Conservation (phyloP, 2,888 invertebrate species). For the Isoperla grammatica region DNA sequence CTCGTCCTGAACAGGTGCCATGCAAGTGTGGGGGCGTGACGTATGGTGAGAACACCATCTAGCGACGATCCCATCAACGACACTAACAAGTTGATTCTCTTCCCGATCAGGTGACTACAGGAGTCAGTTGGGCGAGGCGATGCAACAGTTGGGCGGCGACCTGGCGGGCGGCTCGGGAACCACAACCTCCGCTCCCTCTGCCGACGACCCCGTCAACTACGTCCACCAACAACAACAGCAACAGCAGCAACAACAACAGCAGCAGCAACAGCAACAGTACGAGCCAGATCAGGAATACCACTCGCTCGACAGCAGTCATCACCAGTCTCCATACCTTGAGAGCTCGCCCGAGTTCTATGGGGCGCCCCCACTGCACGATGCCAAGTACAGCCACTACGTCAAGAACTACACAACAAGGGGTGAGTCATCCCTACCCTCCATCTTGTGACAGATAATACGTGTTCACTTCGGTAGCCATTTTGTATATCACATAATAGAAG, state of each 20-base stretch:
- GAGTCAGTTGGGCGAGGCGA: slow-evolving; percentile 39
- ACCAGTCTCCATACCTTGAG: slow-evolving; percentile 55
- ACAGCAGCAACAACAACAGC: slow-evolving; percentile 36
- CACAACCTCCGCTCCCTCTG: slow-evolving; percentile 31
- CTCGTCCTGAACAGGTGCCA: too few species aligned
- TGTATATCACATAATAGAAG: too few species aligned
- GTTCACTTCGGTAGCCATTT: too few species aligned
- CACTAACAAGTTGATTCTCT: too few species aligned
- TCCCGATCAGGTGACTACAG: slow-evolving; percentile 29
- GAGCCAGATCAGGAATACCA: slow-evolving; percentile 54
- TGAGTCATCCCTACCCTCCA: slow-evolving; percentile 41
- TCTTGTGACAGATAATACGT: too few species aligned
- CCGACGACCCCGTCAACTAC: slow-evolving; percentile 36
- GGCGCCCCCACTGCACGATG: slow-evolving; percentile 53
- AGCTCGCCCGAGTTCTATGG: slow-evolving; percentile 71
- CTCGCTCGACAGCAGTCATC: slow-evolving; percentile 47
- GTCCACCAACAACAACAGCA: slow-evolving; percentile 34
- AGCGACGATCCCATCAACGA: too few species aligned
- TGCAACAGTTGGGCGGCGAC: slow-evolving; percentile 24
- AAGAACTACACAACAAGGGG: slow-evolving; percentile 64
- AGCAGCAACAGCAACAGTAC: slow-evolving; percentile 43
- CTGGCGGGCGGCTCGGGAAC: slow-evolving; percentile 33
- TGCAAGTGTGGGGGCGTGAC: too few species aligned
- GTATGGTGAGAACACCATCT: too few species aligned
- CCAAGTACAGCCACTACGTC: slow-evolving; percentile 66